A percentile compares a stretch with the other conserved stretches of the same genome.
Conservation (phyloP, 1,140 invertebrate genomes). For the Leptopilina boulardi region DNA sequence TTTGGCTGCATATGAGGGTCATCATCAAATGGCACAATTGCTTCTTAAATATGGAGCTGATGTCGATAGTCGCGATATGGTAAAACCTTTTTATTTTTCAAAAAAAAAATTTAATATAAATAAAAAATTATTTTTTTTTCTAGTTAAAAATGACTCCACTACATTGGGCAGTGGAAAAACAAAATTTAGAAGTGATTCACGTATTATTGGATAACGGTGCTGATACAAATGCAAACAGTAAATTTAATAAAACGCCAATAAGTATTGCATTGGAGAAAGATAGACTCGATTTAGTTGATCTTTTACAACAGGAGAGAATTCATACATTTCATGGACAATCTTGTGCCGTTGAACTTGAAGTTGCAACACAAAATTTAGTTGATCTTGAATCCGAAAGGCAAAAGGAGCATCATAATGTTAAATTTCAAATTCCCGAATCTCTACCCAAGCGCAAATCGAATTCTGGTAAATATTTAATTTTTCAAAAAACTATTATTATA, state of each 20-base stretch:
- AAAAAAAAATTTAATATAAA: constrained; percentile 25
- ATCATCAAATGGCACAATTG: constrained; percentile 85
- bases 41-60: constrained; percentile 87
- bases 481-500: too few relatives aligned
- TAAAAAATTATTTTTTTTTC: constrained; percentile 42
- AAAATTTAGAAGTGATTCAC: constrained; percentile 83
- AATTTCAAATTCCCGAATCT: constrained; percentile 54
- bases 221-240: constrained; percentile 81
- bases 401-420: constrained; percentile 59
- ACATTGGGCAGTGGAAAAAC: constrained; percentile 94
- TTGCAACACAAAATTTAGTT: constrained; percentile 69
- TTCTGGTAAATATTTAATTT: constrained; percentile 37
- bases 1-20: constrained; percentile 91
- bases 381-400: constrained; percentile 65
- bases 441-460: constrained; percentile 55
- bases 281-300: constrained; percentile 79
- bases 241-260: constrained; percentile 91
- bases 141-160: constrained; percentile 94
- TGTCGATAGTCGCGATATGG: constrained; percentile 90
- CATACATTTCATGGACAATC: constrained; percentile 62
- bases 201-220: constrained; percentile 85
- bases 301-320: constrained; percentile 76
- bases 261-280: constrained; percentile 84
- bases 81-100: constrained; percentile 64
- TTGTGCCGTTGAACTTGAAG: constrained; percentile 64